A percentile compares a stretch with the other conserved stretches of the same genome.
These are phyloP conservation scores for Venustoraphidia nigricollis DNA, from an alignment of 2,888 invertebrate species.

Conservation along the genomic window DNA sequence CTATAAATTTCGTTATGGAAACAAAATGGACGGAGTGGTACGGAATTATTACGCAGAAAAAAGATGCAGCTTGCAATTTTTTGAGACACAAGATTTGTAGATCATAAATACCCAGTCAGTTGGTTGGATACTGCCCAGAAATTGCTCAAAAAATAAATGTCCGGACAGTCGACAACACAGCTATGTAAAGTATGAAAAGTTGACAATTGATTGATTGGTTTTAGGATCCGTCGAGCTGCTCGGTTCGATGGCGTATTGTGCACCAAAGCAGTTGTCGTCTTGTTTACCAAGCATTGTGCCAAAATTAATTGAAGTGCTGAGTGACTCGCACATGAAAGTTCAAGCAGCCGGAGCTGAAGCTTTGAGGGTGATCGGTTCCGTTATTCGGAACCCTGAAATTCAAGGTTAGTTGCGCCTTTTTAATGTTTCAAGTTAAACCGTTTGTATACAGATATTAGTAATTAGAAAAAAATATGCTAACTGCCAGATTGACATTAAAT, in stretches of 20 bases:
- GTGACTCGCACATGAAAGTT: slow-evolving; percentile 94
- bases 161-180: background rate
- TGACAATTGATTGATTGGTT: slow-evolving; percentile 7
- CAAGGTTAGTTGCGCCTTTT: slow-evolving; percentile 38
- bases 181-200: background rate
- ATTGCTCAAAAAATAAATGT: background rate
- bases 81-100: background rate
- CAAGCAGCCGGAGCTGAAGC: slow-evolving; percentile 96
- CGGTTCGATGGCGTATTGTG: slow-evolving; percentile 98
- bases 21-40: no score
- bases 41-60: no score
- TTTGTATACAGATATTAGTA: no score
- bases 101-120: no score
- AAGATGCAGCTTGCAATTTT: no score
- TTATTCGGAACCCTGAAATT: slow-evolving; percentile 97
- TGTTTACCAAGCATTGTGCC: slow-evolving; percentile 97
- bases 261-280: slow-evolving; percentile 94
- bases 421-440: no score
- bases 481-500: no score
- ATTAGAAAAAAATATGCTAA: no score
- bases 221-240: slow-evolving; percentile 84
- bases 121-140: background rate
- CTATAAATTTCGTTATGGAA: no score
- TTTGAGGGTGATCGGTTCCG: slow-evolving; percentile 88
- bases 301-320: slow-evolving; percentile 87